Percentiles rank a stretch among this genome's conserved stretches.
These are phyloP conservation scores for Gambelia wislizenii DNA, from an alignment of 2,797 vertebrate genomes.

Conservation along the genomic window DNA sequence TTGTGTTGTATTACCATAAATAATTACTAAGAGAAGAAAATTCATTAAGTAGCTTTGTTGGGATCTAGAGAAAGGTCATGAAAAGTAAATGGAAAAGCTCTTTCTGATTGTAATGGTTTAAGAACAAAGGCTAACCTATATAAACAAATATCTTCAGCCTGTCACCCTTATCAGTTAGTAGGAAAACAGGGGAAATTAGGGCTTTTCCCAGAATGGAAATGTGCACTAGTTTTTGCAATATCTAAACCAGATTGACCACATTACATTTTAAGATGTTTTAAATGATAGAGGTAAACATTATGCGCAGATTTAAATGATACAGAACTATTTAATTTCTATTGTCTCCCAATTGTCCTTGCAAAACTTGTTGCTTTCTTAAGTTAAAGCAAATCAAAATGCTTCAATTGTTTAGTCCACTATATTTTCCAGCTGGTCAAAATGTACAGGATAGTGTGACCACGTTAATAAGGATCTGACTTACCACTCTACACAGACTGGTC, in stretches of 20 bases:
- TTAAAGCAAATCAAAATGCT: background rate
- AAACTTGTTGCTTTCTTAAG: background rate
- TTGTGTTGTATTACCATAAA: background rate
- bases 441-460: background rate
- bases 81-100: background rate
- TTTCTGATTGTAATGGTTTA: conserved; percentile 1
- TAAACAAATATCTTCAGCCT: conserved; percentile 2
- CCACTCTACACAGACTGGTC: background rate
- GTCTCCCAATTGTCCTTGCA: too few species aligned
- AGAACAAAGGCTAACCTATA: background rate
- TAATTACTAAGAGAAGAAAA: background rate
- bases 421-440: background rate
- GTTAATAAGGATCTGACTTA: background rate
- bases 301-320: background rate
- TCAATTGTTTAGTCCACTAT: background rate
- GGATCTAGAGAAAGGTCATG: background rate
- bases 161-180: background rate
- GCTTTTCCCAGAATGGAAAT: background rate
- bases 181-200: conserved; percentile 1
- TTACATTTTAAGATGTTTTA: background rate
- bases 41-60: conserved; percentile 1
- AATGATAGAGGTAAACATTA: background rate
- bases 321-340: too few species aligned
- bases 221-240: conserved; percentile 6
- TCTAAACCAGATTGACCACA: background rate